Evolutionary conservation across 1,140 invertebrate species (phyloP).

Genomic region (Rhagoletis zephyria): DNA sequence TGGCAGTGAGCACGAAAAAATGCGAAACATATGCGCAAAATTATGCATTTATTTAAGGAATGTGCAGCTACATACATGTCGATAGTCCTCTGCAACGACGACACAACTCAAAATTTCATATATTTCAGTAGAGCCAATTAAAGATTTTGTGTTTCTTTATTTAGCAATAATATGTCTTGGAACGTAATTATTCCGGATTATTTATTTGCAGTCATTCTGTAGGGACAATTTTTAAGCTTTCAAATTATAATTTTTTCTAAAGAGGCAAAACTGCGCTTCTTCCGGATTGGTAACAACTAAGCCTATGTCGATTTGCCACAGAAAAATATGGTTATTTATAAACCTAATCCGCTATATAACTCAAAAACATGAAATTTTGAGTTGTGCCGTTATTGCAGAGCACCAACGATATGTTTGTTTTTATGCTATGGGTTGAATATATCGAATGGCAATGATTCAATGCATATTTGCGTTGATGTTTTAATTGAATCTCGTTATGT

Average conservation of each 20-base stretch:
- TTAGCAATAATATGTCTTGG: too few relatives aligned
- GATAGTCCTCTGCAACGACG: background rate
- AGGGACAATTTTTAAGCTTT: background rate
- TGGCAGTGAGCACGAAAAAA: background rate
- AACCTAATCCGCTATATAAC: too few relatives aligned
- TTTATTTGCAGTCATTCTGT: background rate
- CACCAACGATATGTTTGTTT: background rate
- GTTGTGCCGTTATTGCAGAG: too few relatives aligned
- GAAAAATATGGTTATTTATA: too few relatives aligned
- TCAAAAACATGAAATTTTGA: too few relatives aligned
- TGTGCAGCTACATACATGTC: too few relatives aligned
- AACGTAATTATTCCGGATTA: too few relatives aligned
- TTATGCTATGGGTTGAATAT: background rate
- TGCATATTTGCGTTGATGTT: conserved; percentile 39
- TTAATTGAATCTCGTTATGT: conserved; percentile 36
- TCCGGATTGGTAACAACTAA: too few relatives aligned
- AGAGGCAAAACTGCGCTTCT: background rate
- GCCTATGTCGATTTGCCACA: too few relatives aligned
- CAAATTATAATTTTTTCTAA: background rate
- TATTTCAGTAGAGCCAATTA: too few relatives aligned
- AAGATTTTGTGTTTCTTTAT: too few relatives aligned
- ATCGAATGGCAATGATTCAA: conserved; percentile 16
- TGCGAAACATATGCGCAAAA: background rate
- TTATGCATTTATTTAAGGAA: background rate
- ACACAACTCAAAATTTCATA: background rate